Evolutionary conservation across 2,888 invertebrate species (phyloP), one percentile per base, ranked within the genome.

Genomic region (Thereva nobilitata): DNA sequence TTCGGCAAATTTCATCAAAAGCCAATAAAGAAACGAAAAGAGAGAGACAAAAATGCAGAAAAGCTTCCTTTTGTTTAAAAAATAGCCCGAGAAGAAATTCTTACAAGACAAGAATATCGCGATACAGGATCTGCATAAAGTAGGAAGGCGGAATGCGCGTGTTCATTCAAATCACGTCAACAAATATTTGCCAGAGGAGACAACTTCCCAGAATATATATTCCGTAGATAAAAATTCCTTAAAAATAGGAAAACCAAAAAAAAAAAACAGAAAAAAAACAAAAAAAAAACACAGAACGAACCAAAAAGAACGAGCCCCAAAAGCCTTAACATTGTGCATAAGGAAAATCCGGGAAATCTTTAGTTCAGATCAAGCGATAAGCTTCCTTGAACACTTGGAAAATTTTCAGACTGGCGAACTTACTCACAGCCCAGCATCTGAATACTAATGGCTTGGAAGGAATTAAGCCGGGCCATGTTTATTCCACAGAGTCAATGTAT

Each of bases 81-180:
- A 23, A 23, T 23, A 23, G 23, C 23, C 23, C 23, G 23, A 23
- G 23, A 23, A 23, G 23, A 23, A 23, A 23, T 23, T 23, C 23
- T 23, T 23, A 23, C 23, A 23, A 23, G 23, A 23, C 23, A 23
- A 23, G 23, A 23, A 23, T 23, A 23, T 23, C 23, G 23, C 23
- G 23, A 23, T 23, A 23, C 23, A 23, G 23, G 23, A 23, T 23
- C 23, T 23, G 23, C 23, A 23, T 23, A 23, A 23, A 23, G 23
- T 23, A 23, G 23, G 23, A 23, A 23, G 23, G 23, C 23, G 23
- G 23, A 23, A 23, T 23, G 23, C 23, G 23, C 61, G 61, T 61
- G 54, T 47, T 54, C 55, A 68, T 68, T 68, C 68, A 66, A 68
- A 66, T 65, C 68, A 68, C 68, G 68, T 68, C 49, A 61, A 44